phyloP scores from a whole-genome alignment of 2,113 vertebrate species.

The Boulengeromyrus knoepffleri region DNA sequence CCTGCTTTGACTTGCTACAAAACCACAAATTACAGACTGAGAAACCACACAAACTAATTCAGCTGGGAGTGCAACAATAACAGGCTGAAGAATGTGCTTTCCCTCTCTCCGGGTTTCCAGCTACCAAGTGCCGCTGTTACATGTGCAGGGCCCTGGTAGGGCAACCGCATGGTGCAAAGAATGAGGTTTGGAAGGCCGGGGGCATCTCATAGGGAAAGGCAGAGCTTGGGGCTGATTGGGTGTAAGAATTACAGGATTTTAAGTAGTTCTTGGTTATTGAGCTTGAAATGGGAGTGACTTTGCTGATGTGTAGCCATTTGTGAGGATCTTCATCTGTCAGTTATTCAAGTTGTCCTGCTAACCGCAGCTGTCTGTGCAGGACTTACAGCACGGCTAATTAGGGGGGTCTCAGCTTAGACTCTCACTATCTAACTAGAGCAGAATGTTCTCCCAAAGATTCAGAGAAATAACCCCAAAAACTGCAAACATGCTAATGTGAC shows the following conservation, averaged over 20 bases:
- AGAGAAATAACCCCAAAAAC: constrained; percentile 27
- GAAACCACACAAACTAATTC: constrained; percentile 40
- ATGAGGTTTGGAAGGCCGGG: not conserved
- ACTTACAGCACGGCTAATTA: not conserved
- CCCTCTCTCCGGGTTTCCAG: not conserved
- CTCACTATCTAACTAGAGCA: constrained; percentile 33
- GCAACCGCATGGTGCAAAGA: not conserved
- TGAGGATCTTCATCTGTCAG: constrained; percentile 31
- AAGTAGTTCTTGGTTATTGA: not conserved
- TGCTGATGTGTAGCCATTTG: not conserved
- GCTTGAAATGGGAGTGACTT: not conserved
- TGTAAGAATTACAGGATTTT: not conserved
- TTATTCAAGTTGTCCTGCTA: constrained; percentile 31
- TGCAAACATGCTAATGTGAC: not conserved
- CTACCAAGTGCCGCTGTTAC: not conserved
- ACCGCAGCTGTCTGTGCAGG: constrained; percentile 31
- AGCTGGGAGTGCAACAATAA: constrained; percentile 39
- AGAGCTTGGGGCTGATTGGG: not conserved
- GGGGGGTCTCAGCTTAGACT: not conserved
- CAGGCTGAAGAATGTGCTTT: constrained; percentile 20
- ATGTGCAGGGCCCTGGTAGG: no score
- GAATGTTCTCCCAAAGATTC: constrained; percentile 25
- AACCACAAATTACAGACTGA: constrained; percentile 44
- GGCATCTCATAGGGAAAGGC: not conserved
- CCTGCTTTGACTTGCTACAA: constrained; percentile 41